Evolutionary conservation across 2,888 invertebrate species (phyloP).

Genomic region (Nysson spinosus): DNA sequence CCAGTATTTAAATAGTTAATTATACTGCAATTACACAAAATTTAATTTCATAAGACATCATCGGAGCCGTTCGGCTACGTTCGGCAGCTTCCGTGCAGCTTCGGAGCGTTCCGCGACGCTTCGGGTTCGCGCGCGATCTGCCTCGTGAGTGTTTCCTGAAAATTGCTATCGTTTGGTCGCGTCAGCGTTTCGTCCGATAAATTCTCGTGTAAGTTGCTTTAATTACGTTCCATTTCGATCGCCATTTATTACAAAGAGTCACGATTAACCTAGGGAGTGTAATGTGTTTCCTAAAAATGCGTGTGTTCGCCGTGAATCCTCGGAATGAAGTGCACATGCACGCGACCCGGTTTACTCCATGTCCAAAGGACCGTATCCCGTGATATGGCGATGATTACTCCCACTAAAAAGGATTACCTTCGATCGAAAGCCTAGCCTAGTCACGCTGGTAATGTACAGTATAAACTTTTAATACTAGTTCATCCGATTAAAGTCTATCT

Average conservation of each 20-base stretch:
- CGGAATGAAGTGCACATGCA: not conserved
- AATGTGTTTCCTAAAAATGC: too few relatives aligned
- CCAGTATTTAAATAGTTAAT: too few relatives aligned
- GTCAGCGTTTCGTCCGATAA: not conserved
- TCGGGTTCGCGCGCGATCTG: slow-evolving; percentile 22
- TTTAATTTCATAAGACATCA: too few relatives aligned
- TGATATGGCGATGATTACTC: slow-evolving; percentile 47
- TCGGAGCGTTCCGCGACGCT: slow-evolving; percentile 23
- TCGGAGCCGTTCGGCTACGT: slow-evolving; percentile 7
- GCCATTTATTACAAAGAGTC: too few relatives aligned
- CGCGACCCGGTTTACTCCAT: slow-evolving; percentile 20
- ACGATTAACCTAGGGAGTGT: too few relatives aligned
- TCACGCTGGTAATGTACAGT: slow-evolving; percentile 39
- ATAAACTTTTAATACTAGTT: slow-evolving; percentile 29
- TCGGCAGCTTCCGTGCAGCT: slow-evolving; percentile 8
- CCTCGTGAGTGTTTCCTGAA: slow-evolving; percentile 26
- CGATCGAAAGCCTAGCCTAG: slow-evolving; percentile 28
- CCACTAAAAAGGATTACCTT: slow-evolving; percentile 46
- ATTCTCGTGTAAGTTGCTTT: not conserved
- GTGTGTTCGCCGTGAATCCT: not conserved
- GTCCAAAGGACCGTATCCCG: slow-evolving; percentile 28
- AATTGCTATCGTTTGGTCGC: slow-evolving; percentile 31
- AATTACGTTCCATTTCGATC: not conserved
- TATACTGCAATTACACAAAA: not conserved
- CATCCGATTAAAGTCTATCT: slow-evolving; percentile 44